A percentile compares a stretch with the other conserved stretches of the same genome.
These are phyloP conservation scores for Nothocercus julius DNA, from an alignment of 2,113 vertebrate genomes.

Conservation along the genomic window DNA sequence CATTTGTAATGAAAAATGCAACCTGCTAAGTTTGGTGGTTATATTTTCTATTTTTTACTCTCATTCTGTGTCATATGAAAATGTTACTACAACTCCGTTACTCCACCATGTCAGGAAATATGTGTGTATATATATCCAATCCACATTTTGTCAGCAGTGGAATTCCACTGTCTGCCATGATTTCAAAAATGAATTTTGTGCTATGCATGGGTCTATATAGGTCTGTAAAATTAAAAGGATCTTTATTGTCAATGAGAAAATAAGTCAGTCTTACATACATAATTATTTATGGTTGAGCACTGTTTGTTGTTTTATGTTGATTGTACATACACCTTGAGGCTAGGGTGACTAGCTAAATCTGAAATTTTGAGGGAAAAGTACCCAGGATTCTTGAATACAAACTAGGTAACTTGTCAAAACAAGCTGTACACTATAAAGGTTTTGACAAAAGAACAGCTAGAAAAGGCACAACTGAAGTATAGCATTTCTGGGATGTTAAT, in stretches of 20 bases:
- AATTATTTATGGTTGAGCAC: not conserved
- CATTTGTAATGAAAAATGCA: not conserved
- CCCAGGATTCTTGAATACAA: not conserved
- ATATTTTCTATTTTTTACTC: rapidly evolving
- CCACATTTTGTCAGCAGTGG: not conserved
- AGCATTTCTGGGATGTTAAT: not conserved
- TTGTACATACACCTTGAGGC: rapidly evolving
- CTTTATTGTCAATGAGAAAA: not conserved
- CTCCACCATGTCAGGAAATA: not conserved
- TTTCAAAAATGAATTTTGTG: not conserved
- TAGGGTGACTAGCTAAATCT: not conserved
- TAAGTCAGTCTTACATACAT: not conserved
- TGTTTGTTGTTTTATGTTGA: constrained; percentile 2
- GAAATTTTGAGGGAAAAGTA: not conserved
- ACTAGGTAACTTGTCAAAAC: not conserved
- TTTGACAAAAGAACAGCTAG: not conserved
- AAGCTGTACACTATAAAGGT: not conserved
- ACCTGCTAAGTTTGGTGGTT: not conserved
- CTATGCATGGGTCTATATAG: not conserved
- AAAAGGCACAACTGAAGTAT: not conserved
- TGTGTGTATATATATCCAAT: not conserved
- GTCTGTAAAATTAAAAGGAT: not conserved
- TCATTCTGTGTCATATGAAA: not conserved
- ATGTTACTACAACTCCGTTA: not conserved
- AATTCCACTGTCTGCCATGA: not conserved